phyloP scores from a whole-genome alignment of 2,797 vertebrate species.

The Nyctalus aviator region DNA sequence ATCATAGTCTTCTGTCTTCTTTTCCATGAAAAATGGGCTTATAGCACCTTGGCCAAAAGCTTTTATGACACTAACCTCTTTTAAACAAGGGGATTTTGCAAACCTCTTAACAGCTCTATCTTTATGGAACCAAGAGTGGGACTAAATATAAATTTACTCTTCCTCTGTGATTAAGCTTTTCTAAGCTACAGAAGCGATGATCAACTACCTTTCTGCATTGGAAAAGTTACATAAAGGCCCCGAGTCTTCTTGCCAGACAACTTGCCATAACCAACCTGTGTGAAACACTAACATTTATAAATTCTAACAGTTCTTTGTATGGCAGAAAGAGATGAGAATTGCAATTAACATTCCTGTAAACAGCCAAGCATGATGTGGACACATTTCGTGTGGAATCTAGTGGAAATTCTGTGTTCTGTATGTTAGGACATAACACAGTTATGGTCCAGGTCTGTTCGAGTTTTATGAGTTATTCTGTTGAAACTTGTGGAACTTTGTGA shows the following conservation, averaged over 20 bases:
- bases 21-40: not conserved
- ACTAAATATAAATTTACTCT: not conserved
- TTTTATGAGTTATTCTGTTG: slow-evolving; percentile 73
- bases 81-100: not conserved
- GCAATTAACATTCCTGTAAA: slow-evolving; percentile 50
- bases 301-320: slow-evolving; percentile 56
- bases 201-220: slow-evolving; percentile 25
- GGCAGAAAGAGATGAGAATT: slow-evolving; percentile 62
- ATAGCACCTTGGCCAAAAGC: not conserved
- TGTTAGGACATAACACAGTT: slow-evolving; percentile 61
- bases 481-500: slow-evolving; percentile 69
- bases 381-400: slow-evolving; percentile 39
- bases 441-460: slow-evolving; percentile 17
- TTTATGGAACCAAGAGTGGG: not conserved
- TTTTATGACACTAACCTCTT: not conserved
- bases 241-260: slow-evolving; percentile 46
- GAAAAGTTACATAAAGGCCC: slow-evolving; percentile 21
- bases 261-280: slow-evolving; percentile 52
- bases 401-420: slow-evolving; percentile 59
- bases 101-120: not conserved
- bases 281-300: slow-evolving; percentile 64
- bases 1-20: not conserved
- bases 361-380: slow-evolving; percentile 42
- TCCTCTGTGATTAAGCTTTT: not conserved
- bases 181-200: not conserved